These are phyloP conservation scores for Spinus pinus DNA, from an alignment of 2,797 vertebrate species.

Conservation along the genomic window DNA sequence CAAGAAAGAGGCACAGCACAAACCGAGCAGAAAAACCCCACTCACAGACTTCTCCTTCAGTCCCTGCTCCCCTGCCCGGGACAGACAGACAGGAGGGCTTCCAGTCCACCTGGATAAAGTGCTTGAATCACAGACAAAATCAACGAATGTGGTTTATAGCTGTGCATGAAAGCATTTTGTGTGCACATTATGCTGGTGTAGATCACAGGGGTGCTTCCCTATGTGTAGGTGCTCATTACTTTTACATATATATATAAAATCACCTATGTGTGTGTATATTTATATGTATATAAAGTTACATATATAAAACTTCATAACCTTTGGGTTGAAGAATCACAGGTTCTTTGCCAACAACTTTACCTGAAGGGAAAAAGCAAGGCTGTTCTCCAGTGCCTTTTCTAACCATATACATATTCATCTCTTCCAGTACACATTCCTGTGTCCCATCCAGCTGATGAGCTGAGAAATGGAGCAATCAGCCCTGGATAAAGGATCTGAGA, in stretches of 20 bases:
- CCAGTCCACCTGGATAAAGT: neutral
- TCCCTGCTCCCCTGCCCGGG: neutral
- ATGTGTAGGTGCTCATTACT: neutral
- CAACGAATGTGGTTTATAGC: neutral
- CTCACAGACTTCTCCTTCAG: neutral
- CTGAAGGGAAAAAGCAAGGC: neutral
- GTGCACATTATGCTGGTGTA: fast-evolving
- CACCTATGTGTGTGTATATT: neutral
- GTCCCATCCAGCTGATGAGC: neutral
- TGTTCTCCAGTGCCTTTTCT: neutral
- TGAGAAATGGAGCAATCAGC: neutral
- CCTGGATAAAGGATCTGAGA: neutral
- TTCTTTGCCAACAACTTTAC: neutral
- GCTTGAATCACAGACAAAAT: neutral
- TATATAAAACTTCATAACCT: neutral
- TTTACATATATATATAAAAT: neutral
- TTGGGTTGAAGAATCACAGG: neutral
- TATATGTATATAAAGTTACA: neutral
- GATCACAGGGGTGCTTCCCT: neutral
- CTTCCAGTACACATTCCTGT: neutral
- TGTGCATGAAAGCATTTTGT: fast-evolving
- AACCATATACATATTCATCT: neutral
- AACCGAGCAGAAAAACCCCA: neutral
- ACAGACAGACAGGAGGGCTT: neutral
- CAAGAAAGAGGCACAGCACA: neutral